phyloP scores from a whole-genome alignment of 2,888 invertebrate species.

The Plebejus argus region DNA sequence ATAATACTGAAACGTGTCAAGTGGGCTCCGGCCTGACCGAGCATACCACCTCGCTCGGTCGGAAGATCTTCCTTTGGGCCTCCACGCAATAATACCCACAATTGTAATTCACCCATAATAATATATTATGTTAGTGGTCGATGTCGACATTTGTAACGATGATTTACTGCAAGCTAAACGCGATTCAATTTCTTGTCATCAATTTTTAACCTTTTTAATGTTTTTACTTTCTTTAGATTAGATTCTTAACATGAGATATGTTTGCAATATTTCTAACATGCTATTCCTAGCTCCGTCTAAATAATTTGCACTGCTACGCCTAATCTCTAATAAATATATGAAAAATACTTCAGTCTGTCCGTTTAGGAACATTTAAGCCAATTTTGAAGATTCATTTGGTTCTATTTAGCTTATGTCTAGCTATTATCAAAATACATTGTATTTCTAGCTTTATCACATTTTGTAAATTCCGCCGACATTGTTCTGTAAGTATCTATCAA shows the following conservation, averaged over 20 bases:
- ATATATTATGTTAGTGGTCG: too few relatives aligned
- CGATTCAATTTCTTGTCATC: too few relatives aligned
- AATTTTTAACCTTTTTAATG: too few relatives aligned
- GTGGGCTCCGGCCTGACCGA: too few relatives aligned
- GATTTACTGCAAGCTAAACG: too few relatives aligned
- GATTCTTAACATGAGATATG: background rate
- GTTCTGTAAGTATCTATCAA: background rate
- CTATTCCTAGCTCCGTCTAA: background rate
- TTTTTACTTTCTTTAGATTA: background rate
- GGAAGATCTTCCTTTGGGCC: too few relatives aligned
- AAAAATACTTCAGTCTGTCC: slow-evolving; percentile 13
- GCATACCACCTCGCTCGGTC: too few relatives aligned
- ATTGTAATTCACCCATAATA: too few relatives aligned
- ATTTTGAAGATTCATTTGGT: slow-evolving; percentile 1
- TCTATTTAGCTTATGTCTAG: background rate
- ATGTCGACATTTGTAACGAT: too few relatives aligned
- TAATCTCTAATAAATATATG: background rate
- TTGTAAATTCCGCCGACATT: background rate
- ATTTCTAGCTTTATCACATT: background rate
- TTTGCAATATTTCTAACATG: background rate
- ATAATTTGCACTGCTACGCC: background rate
- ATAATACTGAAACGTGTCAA: too few relatives aligned
- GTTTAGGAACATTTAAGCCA: slow-evolving; percentile 3
- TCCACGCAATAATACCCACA: too few relatives aligned
- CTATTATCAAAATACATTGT: background rate